Conservation (phyloP, 2,888 invertebrate species). For the Griposia aprilina region DNA sequence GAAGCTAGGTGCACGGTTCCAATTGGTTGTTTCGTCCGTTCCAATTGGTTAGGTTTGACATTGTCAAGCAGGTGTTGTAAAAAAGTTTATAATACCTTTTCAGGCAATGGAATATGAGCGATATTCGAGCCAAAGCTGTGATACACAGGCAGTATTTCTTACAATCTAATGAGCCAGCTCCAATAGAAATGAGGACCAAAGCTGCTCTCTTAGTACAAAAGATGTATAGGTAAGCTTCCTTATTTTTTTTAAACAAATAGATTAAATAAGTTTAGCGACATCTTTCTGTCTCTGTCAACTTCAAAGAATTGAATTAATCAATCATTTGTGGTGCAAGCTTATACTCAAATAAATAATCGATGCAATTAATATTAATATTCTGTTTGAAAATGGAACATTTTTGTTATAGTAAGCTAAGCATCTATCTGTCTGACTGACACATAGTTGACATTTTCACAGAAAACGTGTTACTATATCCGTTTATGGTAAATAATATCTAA, state of each 20-base stretch:
- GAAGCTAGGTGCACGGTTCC: too few species aligned
- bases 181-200: constrained; percentile 49
- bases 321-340: background rate
- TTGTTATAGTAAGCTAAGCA: too few species aligned
- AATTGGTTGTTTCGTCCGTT: too few species aligned
- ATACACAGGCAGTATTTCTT: constrained; percentile 61
- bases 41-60: too few species aligned
- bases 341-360: too few species aligned
- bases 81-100: background rate
- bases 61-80: too few species aligned
- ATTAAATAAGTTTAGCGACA: background rate
- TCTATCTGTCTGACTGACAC: too few species aligned
- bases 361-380: too few species aligned
- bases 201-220: constrained; percentile 71
- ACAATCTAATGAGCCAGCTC: constrained; percentile 48
- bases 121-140: constrained; percentile 54
- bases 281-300: background rate
- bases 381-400: too few species aligned
- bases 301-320: background rate
- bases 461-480: too few species aligned
- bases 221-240: constrained; percentile 68
- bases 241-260: background rate
- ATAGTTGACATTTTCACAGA: too few species aligned
- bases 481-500: too few species aligned
- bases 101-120: constrained; percentile 68